These are phyloP conservation scores for Hozukius guyotensis DNA, from an alignment of 2,797 vertebrate species.

Conservation along the genomic window DNA sequence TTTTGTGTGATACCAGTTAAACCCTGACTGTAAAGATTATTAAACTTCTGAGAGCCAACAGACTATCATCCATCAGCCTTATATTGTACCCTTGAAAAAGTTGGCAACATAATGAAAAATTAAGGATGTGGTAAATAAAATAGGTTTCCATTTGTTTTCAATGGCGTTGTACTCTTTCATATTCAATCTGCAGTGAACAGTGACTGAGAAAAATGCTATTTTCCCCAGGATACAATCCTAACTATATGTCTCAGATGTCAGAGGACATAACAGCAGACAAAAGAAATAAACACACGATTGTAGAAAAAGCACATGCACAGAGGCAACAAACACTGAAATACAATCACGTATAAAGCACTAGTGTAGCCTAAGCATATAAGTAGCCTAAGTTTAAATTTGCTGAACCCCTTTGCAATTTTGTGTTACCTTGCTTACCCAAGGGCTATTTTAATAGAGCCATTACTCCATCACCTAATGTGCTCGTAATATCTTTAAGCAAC, in stretches of 20 bases:
- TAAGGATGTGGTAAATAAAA: not conserved
- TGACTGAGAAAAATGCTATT: constrained; percentile 6
- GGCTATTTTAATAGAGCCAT: constrained; percentile 44
- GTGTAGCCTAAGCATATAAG: not conserved
- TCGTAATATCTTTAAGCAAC: constrained; percentile 51
- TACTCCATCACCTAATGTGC: constrained; percentile 50
- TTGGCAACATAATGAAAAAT: constrained; percentile 18
- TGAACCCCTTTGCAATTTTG: constrained; percentile 20
- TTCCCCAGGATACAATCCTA: not conserved
- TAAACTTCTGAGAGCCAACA: not conserved
- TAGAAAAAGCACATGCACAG: not conserved
- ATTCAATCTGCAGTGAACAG: constrained; percentile 12
- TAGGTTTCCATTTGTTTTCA: not conserved
- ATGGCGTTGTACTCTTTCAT: not conserved
- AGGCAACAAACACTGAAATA: not conserved
- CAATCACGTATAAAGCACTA: not conserved
- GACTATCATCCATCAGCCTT: not conserved
- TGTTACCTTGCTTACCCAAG: constrained; percentile 17
- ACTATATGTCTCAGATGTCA: not conserved
- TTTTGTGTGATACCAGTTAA: not conserved
- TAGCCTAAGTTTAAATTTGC: not conserved
- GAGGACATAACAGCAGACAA: not conserved
- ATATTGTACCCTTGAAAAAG: not conserved
- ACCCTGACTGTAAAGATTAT: not conserved
- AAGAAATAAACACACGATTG: not conserved